A percentile compares a stretch with the other conserved stretches of the same genome.
Conservation (phyloP, 2,888 invertebrate genomes). For the Watsonalla binaria region DNA sequence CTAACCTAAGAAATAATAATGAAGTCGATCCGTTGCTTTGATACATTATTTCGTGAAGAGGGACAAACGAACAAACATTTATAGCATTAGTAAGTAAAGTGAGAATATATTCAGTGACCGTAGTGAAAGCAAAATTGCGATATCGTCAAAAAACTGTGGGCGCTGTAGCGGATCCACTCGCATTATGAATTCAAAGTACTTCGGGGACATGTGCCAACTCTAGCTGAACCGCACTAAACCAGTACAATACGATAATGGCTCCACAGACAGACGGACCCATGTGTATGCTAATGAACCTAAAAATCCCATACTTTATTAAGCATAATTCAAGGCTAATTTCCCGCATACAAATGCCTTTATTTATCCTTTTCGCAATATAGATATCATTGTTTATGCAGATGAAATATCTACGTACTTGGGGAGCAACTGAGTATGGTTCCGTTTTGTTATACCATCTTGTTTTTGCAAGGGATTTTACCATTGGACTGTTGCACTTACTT, state of each 20-base stretch:
- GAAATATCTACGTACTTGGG: background rate
- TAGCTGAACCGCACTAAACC: background rate
- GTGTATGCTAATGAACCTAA: conserved; percentile 14
- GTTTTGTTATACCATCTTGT: background rate
- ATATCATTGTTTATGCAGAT: background rate
- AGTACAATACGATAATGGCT: conserved; percentile 4
- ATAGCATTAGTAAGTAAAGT: too few species aligned
- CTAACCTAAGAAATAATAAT: too few species aligned
- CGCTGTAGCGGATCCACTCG: background rate
- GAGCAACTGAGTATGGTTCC: background rate
- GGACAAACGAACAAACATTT: too few species aligned
- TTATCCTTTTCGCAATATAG: background rate
- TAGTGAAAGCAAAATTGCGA: too few species aligned
- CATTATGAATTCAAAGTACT: conserved; percentile 29
- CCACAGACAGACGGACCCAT: conserved; percentile 6
- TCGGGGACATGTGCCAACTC: conserved; percentile 19
- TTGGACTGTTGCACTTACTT: too few species aligned
- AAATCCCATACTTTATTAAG: background rate
- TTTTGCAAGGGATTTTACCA: too few species aligned
- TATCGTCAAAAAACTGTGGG: background rate
- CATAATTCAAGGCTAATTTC: background rate
- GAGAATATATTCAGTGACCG: too few species aligned
- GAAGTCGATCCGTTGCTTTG: too few species aligned
- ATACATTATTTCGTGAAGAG: too few species aligned
- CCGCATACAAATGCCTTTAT: background rate